These are phyloP conservation scores for Natrix natrix DNA, from an alignment of 2,797 vertebrate genomes.

Conservation along the genomic window DNA sequence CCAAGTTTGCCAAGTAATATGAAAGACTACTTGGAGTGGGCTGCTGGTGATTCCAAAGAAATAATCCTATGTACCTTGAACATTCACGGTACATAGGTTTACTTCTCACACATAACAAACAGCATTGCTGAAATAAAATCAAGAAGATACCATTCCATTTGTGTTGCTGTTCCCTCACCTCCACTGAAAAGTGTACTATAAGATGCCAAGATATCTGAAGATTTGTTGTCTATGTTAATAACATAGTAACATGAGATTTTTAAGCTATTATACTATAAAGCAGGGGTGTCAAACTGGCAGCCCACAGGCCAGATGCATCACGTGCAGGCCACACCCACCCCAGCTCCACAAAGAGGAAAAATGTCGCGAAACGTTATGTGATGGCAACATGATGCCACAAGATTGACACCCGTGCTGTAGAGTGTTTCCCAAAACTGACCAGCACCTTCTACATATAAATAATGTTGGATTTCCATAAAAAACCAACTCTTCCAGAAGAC, in stretches of 20 bases:
- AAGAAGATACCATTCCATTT: background rate
- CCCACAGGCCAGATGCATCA: too few species aligned
- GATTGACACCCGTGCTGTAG: too few species aligned
- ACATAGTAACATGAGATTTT: background rate
- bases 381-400: too few species aligned
- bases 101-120: background rate
- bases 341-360: too few species aligned
- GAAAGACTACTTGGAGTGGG: background rate
- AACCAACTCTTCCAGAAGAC: background rate
- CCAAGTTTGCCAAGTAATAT: background rate
- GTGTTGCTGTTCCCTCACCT: background rate
- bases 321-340: too few species aligned
- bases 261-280: background rate
- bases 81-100: background rate
- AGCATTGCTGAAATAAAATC: background rate
- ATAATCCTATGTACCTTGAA: background rate
- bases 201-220: background rate
- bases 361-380: too few species aligned
- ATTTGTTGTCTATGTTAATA: background rate
- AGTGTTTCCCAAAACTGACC: background rate
- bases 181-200: background rate
- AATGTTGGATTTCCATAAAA: background rate
- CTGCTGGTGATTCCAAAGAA: background rate
- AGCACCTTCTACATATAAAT: background rate
- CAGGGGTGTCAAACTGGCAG: too few species aligned